phyloP scores from a whole-genome alignment of 1,140 invertebrate species.

The Antheraea mylitta region DNA sequence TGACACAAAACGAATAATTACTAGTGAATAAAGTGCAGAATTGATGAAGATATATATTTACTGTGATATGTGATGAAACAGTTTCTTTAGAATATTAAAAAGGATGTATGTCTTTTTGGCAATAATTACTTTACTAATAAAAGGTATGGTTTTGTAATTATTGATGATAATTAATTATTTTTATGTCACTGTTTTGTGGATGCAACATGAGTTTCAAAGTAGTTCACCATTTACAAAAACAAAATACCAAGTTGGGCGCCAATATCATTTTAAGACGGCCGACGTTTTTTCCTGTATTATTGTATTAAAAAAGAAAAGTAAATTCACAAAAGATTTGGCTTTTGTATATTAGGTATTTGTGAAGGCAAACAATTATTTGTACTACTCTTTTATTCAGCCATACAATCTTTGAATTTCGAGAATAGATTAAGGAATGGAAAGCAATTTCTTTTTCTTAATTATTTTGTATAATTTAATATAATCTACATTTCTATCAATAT shows the following conservation, averaged over 20 bases:
- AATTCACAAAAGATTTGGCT: too few species aligned
- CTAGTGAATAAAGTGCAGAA: constrained; percentile 39
- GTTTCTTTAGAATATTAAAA: constrained; percentile 42
- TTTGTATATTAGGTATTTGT: too few species aligned
- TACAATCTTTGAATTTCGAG: too few species aligned
- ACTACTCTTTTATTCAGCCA: too few species aligned
- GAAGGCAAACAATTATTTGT: too few species aligned
- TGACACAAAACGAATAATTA: constrained; percentile 24
- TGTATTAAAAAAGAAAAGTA: background rate
- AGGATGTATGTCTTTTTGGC: constrained; percentile 61
- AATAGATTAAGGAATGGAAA: too few species aligned
- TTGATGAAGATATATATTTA: constrained; percentile 28
- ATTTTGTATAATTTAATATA: too few species aligned
- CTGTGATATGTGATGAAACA: constrained; percentile 61
- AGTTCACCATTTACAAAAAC: background rate
- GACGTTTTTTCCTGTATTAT: background rate
- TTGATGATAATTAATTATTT: constrained; percentile 9
- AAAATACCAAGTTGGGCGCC: constrained; percentile 7
- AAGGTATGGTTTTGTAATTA: constrained; percentile 37
- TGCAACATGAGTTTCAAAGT: background rate
- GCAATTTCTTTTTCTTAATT: too few species aligned
- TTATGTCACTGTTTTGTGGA: background rate
- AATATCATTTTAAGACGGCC: background rate
- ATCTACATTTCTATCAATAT: too few species aligned
- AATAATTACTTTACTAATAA: constrained; percentile 51